Conservation (phyloP, 53 echinoderm and acorn worm genomes). For the Antedon mediterranea region DNA sequence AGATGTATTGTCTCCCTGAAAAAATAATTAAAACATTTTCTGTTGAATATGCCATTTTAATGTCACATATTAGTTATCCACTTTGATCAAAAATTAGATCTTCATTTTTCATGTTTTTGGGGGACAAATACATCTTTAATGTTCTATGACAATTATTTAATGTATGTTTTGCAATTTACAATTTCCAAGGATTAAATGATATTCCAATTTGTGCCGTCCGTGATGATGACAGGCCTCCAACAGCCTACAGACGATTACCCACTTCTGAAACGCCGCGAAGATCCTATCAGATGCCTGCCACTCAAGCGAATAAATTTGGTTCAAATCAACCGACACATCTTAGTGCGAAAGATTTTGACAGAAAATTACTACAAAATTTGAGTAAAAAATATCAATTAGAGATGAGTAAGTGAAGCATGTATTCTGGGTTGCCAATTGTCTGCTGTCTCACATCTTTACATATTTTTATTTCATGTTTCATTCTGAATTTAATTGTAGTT, state of each 20-base stretch:
- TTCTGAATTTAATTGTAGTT: no score
- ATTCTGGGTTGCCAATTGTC: not conserved
- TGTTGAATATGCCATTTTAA: no score
- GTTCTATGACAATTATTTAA: not conserved
- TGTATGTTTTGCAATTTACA: not conserved
- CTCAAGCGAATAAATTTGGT: not conserved
- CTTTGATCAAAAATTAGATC: no score
- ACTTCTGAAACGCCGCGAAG: not conserved
- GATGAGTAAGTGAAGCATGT: slow-evolving; percentile 48
- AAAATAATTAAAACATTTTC: no score
- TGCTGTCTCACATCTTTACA: no score
- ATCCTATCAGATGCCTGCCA: not conserved
- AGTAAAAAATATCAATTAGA: slow-evolving; percentile 50
- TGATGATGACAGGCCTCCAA: slow-evolving; percentile 34
- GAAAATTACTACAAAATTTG: not conserved
- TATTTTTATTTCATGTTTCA: no score
- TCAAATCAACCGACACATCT: not conserved
- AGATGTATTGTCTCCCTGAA: no score
- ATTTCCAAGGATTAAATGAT: slow-evolving; percentile 57
- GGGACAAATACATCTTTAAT: no score
- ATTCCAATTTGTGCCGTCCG: slow-evolving; percentile 92
- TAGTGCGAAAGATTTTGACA: not conserved
- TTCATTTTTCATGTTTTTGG: no score
- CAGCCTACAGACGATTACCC: not conserved
- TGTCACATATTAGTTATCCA: no score